Percentiles rank a stretch among this genome's conserved stretches.
These are phyloP conservation scores for Nephrocerus scutellatus DNA, from an alignment of 2,888 invertebrate species.

Conservation along the genomic window DNA sequence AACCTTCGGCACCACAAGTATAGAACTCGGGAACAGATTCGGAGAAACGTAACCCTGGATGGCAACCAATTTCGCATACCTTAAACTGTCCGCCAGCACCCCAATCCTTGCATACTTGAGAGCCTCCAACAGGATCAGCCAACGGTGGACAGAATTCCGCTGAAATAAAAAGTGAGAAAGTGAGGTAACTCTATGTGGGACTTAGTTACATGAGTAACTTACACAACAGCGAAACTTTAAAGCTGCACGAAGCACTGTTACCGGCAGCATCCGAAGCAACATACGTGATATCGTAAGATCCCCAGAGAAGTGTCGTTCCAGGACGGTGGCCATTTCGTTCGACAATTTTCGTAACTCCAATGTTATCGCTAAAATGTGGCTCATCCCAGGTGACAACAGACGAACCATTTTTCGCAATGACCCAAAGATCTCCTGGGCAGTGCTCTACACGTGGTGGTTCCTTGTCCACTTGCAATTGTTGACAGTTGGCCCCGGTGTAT, in stretches of 20 bases:
- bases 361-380: constrained; percentile 83
- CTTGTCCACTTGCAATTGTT: constrained; percentile 76
- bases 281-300: constrained; percentile 85
- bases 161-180: constrained; percentile 41
- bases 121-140: constrained; percentile 84
- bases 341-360: constrained; percentile 69
- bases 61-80: constrained; percentile 84
- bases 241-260: constrained; percentile 84
- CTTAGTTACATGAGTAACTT: no score
- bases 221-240: constrained; percentile 85
- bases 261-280: constrained; percentile 90
- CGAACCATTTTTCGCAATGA: constrained; percentile 86
- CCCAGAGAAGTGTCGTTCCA: constrained; percentile 83
- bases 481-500: constrained; percentile 77
- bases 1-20: constrained; percentile 96
- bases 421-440: constrained; percentile 91
- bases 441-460: constrained; percentile 79
- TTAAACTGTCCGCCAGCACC: constrained; percentile 94
- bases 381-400: constrained; percentile 88
- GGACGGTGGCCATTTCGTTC: constrained; percentile 82
- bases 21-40: constrained; percentile 93
- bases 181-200: not conserved
- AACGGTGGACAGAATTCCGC: constrained; percentile 89
- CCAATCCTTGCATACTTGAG: constrained; percentile 90
- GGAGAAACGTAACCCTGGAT: constrained; percentile 80